Evolutionary conservation across 2,113 vertebrate genomes (phyloP).

Genomic region (Sebastes schlegelii): DNA sequence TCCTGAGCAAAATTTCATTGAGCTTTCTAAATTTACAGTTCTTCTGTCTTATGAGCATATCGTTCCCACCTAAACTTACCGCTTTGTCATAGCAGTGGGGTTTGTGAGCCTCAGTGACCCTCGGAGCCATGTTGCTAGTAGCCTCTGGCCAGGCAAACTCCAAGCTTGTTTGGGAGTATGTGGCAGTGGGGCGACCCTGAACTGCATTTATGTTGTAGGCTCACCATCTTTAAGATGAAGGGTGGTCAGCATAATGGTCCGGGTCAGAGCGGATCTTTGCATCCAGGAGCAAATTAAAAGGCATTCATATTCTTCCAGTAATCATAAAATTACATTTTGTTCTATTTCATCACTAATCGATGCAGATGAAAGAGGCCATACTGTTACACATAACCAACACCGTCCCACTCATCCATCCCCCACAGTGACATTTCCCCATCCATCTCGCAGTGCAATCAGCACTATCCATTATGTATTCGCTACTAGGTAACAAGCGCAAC

Average conservation of each 20-base stretch:
- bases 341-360: constrained; percentile 36
- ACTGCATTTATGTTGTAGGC: background rate
- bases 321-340: constrained; percentile 35
- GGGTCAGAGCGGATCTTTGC: constrained; percentile 16
- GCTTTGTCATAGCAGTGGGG: background rate
- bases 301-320: constrained; percentile 10
- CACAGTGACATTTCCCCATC: constrained; percentile 78
- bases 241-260: background rate
- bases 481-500: constrained; percentile 76
- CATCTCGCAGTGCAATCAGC: constrained; percentile 72
- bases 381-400: constrained; percentile 38
- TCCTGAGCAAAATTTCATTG: background rate
- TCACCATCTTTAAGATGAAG: constrained; percentile 5
- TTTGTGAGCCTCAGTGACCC: background rate
- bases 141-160: background rate
- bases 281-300: constrained; percentile 8
- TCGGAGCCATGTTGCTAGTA: background rate
- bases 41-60: background rate
- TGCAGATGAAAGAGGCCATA: constrained; percentile 39
- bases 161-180: background rate
- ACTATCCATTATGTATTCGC: constrained; percentile 76
- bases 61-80: background rate
- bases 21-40: background rate
- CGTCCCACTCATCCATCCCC: constrained; percentile 69
- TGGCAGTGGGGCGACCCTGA: background rate